Evolutionary conservation across 2,888 invertebrate species (phyloP).

Genomic region (Flexamia atlantica): DNA sequence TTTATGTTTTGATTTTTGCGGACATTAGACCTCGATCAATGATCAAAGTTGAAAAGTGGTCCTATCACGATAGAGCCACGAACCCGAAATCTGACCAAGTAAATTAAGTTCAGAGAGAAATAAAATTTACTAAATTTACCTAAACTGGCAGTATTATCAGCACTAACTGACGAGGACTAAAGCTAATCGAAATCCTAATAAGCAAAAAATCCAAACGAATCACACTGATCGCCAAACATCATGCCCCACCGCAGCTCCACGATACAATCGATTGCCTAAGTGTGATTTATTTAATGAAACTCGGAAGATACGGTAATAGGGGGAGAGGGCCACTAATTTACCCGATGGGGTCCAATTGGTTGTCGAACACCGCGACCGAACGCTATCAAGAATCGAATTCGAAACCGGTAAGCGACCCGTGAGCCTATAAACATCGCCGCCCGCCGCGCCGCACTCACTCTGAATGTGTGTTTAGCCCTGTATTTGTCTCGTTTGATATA

Average conservation of each 20-base stretch:
- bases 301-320: constrained; percentile 44
- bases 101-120: too few species aligned
- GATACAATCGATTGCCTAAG: constrained; percentile 19
- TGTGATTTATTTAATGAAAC: constrained; percentile 53
- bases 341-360: constrained; percentile 42
- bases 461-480: constrained; percentile 4
- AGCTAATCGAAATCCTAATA: background rate
- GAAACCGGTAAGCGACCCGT: constrained; percentile 29
- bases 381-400: constrained; percentile 46
- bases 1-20: too few species aligned
- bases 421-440: background rate
- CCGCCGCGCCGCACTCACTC: background rate
- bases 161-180: too few species aligned
- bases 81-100: too few species aligned
- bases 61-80: too few species aligned
- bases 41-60: too few species aligned
- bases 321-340: constrained; percentile 42
- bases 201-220: background rate
- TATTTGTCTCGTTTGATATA: background rate
- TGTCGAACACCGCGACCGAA: constrained; percentile 31
- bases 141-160: too few species aligned
- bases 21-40: too few species aligned
- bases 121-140: too few species aligned
- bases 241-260: background rate
- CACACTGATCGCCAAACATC: background rate